Percentiles rank a stretch among this genome's conserved stretches.
These are phyloP conservation scores for Hetaerina americana DNA, from an alignment of 1,140 invertebrate genomes.

Conservation along the genomic window DNA sequence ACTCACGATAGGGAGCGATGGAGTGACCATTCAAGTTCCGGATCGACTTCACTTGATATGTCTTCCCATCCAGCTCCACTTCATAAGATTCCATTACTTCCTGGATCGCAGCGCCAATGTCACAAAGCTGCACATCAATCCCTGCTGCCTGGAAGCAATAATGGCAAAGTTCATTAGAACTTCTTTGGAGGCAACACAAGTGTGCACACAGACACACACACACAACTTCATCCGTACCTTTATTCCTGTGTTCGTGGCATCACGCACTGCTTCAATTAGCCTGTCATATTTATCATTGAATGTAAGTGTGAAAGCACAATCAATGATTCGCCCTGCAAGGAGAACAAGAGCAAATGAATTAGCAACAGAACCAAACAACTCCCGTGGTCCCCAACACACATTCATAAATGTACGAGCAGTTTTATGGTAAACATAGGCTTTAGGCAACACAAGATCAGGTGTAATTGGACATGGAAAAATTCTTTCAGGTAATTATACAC, in stretches of 20 bases:
- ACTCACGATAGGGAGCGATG: slow-evolving; percentile 85
- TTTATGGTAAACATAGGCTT: too few species aligned
- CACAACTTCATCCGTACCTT: slow-evolving; percentile 35
- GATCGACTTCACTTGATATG: slow-evolving; percentile 93
- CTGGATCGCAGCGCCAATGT: slow-evolving; percentile 94
- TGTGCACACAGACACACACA: slow-evolving; percentile 15
- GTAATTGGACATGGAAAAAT: too few species aligned
- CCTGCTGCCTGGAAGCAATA: slow-evolving; percentile 55
- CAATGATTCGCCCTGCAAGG: slow-evolving; percentile 75
- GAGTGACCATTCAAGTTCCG: slow-evolving; percentile 98
- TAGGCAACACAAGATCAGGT: too few species aligned
- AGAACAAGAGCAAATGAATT: too few species aligned
- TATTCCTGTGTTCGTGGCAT: slow-evolving; percentile 96
- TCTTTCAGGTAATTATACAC: too few species aligned
- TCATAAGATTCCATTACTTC: slow-evolving; percentile 99
- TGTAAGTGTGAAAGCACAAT: slow-evolving; percentile 95
- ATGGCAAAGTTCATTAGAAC: too few species aligned
- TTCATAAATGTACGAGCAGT: too few species aligned
- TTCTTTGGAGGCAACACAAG: too few species aligned
- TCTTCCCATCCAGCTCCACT: slow-evolving; percentile 93
- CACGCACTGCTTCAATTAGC: slow-evolving; percentile 87
- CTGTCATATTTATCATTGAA: slow-evolving; percentile 97
- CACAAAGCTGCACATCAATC: slow-evolving; percentile 94
- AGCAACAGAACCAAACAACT: too few species aligned
- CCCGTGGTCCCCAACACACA: too few species aligned